Conservation (phyloP, 2,797 vertebrate genomes). For the Tenualosa ilisha region DNA sequence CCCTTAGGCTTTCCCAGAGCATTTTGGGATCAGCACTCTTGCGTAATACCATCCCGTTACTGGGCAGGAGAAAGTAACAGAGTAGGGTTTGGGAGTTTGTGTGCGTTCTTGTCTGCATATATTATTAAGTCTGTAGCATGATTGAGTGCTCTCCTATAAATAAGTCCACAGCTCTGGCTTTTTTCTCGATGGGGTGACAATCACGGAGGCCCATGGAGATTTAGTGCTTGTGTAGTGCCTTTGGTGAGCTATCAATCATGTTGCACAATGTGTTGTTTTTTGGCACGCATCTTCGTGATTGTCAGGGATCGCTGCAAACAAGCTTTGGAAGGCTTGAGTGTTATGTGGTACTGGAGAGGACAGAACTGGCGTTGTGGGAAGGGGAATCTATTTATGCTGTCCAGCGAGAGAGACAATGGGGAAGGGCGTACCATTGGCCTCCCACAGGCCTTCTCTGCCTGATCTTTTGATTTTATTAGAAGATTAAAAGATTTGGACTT, state of each 20-base stretch:
- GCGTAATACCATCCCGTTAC: background rate
- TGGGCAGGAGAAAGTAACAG: conserved; percentile 5
- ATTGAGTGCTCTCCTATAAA: conserved; percentile 12
- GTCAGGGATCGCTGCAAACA: background rate
- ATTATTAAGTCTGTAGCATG: conserved; percentile 20
- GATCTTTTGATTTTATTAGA: background rate
- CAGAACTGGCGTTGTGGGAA: background rate
- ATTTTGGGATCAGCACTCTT: background rate
- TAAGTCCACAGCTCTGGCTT: background rate
- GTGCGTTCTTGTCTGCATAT: background rate
- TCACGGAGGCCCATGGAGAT: conserved; percentile 3
- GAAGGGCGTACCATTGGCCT: background rate
- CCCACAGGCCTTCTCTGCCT: background rate
- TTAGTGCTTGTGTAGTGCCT: conserved; percentile 22
- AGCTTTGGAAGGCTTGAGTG: background rate
- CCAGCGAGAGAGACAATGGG: background rate
- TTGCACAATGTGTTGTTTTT: background rate
- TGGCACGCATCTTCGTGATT: conserved; percentile 19
- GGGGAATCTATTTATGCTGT: background rate
- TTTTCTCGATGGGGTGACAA: background rate
- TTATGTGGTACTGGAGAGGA: conserved; percentile 38
- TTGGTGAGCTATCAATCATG: conserved; percentile 17
- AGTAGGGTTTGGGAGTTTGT: background rate
- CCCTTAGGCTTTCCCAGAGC: background rate
- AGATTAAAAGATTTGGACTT: background rate